A percentile compares a stretch with the other conserved stretches of the same genome.
These are phyloP conservation scores for Lepidothrix coronata DNA, from an alignment of 2,113 vertebrate genomes.

Conservation along the genomic window DNA sequence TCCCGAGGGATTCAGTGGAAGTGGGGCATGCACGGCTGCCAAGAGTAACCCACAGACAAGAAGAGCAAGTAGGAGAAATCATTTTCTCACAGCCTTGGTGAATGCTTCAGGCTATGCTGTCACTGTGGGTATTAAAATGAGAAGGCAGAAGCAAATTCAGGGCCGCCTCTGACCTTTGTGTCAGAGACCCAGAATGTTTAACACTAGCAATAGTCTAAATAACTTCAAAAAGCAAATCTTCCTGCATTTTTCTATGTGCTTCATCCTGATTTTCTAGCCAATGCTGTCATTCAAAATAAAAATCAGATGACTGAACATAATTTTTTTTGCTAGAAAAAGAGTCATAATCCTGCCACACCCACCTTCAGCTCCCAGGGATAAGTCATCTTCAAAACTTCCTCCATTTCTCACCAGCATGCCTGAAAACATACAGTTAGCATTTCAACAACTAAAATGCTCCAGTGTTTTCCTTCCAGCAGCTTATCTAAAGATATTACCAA, in stretches of 20 bases:
- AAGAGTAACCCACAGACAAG: not conserved
- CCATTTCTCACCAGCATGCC: constrained; percentile 86
- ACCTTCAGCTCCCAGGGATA: constrained; percentile 98
- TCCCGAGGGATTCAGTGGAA: not conserved
- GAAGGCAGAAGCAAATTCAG: not conserved
- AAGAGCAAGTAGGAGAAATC: not conserved
- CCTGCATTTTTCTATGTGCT: not conserved
- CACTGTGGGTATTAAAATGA: not conserved
- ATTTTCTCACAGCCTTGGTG: not conserved
- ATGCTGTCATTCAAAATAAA: constrained; percentile 7
- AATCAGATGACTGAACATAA: not conserved
- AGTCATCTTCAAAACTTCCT: constrained; percentile 99
- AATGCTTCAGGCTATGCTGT: not conserved
- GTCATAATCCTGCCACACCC: constrained; percentile 49
- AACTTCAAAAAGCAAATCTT: not conserved
- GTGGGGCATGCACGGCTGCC: not conserved
- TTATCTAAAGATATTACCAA: not conserved
- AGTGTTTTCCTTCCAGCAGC: not conserved
- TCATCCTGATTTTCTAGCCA: not conserved
- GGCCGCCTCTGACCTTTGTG: not conserved
- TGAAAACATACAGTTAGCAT: constrained; percentile 66
- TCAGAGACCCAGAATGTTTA: not conserved
- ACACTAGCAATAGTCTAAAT: not conserved
- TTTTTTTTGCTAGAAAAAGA: not conserved
- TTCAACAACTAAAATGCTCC: constrained; percentile 1